These are phyloP conservation scores for Philonicus albiceps DNA, from an alignment of 2,888 invertebrate species.

Conservation along the genomic window DNA sequence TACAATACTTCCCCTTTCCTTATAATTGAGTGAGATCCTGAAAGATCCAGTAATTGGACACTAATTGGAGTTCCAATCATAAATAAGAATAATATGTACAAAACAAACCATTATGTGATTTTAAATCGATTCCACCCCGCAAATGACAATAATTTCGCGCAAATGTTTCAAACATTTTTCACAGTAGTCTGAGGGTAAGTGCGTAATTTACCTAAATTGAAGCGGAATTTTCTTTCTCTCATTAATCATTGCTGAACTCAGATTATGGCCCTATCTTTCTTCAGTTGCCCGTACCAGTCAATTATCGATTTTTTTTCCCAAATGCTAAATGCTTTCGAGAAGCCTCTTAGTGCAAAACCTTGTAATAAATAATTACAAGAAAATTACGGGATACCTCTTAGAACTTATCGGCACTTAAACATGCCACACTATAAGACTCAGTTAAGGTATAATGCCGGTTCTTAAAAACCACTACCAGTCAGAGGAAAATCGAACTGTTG, in stretches of 20 bases:
- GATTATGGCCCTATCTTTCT: background rate
- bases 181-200: background rate
- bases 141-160: slow-evolving; percentile 1
- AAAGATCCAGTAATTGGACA: background rate
- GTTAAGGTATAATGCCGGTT: background rate
- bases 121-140: background rate
- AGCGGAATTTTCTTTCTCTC: background rate
- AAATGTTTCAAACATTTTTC: background rate
- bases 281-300: background rate
- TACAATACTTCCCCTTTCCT: background rate
- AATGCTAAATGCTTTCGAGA: background rate
- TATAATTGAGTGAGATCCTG: background rate
- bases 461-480: background rate
- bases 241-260: slow-evolving; percentile 10
- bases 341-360: background rate
- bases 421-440: background rate
- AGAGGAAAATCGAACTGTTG: background rate
- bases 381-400: background rate
- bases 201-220: background rate
- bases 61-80: background rate
- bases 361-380: background rate
- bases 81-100: background rate
- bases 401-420: background rate
- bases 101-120: background rate
- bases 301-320: background rate